Evolutionary conservation across 53 echinoderm and acorn worm genomes (phyloP), one percentile per base, ranked within the genome.

Genomic region (Actinopyga echinites): DNA sequence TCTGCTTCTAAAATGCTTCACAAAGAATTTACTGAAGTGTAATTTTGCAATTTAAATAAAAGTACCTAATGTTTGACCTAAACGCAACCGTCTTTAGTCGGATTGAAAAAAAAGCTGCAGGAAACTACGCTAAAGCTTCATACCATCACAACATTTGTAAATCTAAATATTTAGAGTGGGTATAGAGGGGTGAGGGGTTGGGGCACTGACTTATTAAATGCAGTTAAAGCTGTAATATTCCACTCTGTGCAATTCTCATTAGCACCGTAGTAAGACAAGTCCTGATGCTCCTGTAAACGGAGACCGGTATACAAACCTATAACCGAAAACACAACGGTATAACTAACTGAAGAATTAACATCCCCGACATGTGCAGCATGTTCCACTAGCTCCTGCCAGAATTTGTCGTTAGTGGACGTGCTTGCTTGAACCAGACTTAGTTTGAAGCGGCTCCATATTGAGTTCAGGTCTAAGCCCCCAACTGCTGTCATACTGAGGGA

Each of bases 381-480:
- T 32, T 33, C 32, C 15, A 79, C 19, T 11, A 79, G 32, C 21
- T 19, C 58, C 56, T 57, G 37, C 80, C 80, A 79, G 34, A 79
- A 79, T 23, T 24, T n/a, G 33, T 43, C 8, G 33, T 79, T 30
- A 21, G 10, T n/a, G 20, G 36, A 24, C 12, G 1, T 79, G 8
- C 42, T 32, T 26, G 26, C 22, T 35, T 79, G 59, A 19, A 79
- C 36, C 19, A 79, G 2, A 59, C 60, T 57, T 19, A 26, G 7
- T 22, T 36, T 58, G 21, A 95, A 83, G 20, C 74, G 69, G 17
- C 40, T 61, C 95, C 95, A 95, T 7, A 89, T 40, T 60, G 89
- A 87, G 22, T 89, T 89, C 10, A 91, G 36, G 56, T 95, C 91
- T 13, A 95, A 54, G 9, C 91, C 91, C n/a, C 95, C 95, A 1